Base-by-base conservation (phyloP, 92 coral and sea anemone genomes). In the Heteractis magnifica region DNA sequence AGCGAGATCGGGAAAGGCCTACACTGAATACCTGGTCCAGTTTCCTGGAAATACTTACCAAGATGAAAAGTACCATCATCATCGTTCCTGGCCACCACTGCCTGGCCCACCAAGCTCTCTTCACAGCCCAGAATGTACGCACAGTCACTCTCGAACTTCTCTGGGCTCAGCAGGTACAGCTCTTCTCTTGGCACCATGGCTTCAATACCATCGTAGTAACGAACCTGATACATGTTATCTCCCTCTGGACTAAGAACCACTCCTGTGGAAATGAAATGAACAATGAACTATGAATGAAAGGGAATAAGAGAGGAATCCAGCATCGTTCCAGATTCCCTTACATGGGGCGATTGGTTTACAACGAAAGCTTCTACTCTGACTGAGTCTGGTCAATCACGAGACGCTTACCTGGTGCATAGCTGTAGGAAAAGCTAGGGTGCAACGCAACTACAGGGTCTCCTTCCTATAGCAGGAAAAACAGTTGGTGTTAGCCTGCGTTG, bases 71-170 rank as follows among this genome's bases (percentile, higher is more conserved):
- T 88, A 10, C 98, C 99, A 77, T 97, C 98, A 21, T 88, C 79
- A 34, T 97, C 99, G 81, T 97, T 90, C 82, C 99, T 88, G 52
- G 98, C 98, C 75, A 97, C 99, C 78, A 97, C 98, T 12, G 99
- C 97, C 88, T 94, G 98, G 23, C 99, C 99, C 49, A 97, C 95
- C 53, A 97, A 72, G 52, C 99, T 89, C 87, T 94, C 97, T 75
- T 97, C 99, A 65, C 99, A 97, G 7, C 90, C 88, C 71, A 97
- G 89, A 84, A 97, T 94, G 82, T 87, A 94, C n/a, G 84, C 83
- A 85, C 98, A 94, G 87, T 89, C 99, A 52, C 89, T 84, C 85
- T 93, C 95, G 78, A 97, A 97, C 89, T 97, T 97, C 83, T 92
- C 97, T 16, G 93, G 92, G 4, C 95, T 77, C 16, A 97, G 77